Evolutionary conservation across 1,140 invertebrate species (phyloP).

Genomic region (Doryteuthis pealeii): DNA sequence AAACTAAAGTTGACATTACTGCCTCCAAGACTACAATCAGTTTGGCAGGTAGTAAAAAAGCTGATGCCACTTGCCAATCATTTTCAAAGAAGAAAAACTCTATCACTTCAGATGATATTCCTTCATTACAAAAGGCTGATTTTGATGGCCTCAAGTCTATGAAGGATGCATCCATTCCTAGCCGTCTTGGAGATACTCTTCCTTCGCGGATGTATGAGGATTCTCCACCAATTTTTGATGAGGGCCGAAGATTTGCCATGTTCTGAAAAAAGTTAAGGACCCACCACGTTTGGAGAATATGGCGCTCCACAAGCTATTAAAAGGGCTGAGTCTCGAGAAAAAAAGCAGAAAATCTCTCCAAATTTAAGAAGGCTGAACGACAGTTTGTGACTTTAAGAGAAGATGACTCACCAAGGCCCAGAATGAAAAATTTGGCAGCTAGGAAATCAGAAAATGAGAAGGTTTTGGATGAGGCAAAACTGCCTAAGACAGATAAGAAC

Average conservation of each 20-base stretch:
- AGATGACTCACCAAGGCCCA: neutral
- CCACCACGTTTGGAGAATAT: neutral
- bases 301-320: neutral
- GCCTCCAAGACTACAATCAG: neutral
- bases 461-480: neutral
- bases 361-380: neutral
- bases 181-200: neutral
- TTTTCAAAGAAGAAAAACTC: conserved; percentile 1
- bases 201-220: neutral
- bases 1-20: neutral
- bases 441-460: neutral
- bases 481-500: neutral
- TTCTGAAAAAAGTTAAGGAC: neutral
- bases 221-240: neutral
- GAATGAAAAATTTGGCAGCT: neutral
- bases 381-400: neutral
- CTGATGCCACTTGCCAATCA: neutral
- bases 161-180: neutral
- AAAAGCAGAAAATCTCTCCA: neutral
- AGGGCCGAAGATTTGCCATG: conserved; percentile 1
- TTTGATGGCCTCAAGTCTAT: neutral
- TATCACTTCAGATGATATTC: neutral
- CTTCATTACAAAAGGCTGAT: neutral
- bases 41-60: neutral
- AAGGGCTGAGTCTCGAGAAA: neutral